Evolutionary conservation across 2,113 vertebrate genomes (phyloP).

Genomic region (Sciurus niger): DNA sequence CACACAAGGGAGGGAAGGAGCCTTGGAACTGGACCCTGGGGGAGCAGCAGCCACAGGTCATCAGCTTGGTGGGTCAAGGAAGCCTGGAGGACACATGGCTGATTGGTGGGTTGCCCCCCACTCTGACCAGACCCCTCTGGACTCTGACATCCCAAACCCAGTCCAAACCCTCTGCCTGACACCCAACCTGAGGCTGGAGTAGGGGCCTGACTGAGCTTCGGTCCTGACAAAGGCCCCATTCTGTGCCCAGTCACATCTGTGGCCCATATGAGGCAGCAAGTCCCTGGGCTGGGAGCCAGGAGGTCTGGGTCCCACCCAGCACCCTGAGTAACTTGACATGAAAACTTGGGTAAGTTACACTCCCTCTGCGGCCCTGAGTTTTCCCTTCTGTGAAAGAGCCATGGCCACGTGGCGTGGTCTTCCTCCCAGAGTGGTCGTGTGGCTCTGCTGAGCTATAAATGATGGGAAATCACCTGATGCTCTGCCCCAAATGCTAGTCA

Average conservation of each 20-base stretch:
- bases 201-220: not conserved
- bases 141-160: not conserved
- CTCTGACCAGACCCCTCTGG: not conserved
- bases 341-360: not conserved
- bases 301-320: not conserved
- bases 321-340: not conserved
- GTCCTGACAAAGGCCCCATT: not conserved
- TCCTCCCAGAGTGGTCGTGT: not conserved
- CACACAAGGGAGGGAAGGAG: not conserved
- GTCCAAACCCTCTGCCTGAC: not conserved
- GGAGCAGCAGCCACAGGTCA: not conserved
- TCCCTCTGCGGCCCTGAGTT: not conserved
- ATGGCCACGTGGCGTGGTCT: not conserved
- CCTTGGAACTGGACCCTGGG: not conserved
- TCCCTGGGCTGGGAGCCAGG: not conserved
- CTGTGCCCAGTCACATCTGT: not conserved
- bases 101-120: not conserved
- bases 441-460: not conserved
- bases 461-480: not conserved
- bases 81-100: not conserved
- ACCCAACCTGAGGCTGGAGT: not conserved
- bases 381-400: not conserved
- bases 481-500: not conserved
- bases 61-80: not conserved
- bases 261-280: not conserved